Conservation (phyloP, 2,113 vertebrate genomes). For the Illadopsis cleaveri region DNA sequence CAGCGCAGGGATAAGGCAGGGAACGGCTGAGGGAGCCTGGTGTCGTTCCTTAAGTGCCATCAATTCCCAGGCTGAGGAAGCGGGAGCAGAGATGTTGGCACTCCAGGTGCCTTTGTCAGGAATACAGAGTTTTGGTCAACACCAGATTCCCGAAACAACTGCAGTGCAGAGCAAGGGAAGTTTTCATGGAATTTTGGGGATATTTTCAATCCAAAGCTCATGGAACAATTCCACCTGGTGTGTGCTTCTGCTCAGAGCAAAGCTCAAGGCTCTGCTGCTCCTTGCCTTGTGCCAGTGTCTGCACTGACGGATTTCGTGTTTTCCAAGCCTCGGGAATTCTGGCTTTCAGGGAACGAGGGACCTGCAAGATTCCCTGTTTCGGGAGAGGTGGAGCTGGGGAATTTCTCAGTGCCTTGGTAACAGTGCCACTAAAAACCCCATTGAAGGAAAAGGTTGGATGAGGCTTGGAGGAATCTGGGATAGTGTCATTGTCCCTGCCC, state of each 20-base stretch:
- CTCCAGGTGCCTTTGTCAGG: neutral
- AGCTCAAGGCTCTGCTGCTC: neutral
- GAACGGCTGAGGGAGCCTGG: neutral
- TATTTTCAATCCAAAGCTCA: neutral
- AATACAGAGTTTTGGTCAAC: neutral
- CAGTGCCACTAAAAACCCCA: neutral
- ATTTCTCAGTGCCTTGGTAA: neutral
- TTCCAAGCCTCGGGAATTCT: neutral
- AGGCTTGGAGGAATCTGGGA: neutral
- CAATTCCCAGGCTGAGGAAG: neutral
- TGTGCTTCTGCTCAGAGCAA: no score
- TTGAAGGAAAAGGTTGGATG: neutral
- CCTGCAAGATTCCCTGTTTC: neutral
- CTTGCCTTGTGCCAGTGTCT: rapidly evolving
- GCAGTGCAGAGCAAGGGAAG: neutral
- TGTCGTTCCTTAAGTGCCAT: rapidly evolving
- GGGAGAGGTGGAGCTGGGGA: neutral
- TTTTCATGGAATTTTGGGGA: neutral
- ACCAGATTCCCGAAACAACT: neutral
- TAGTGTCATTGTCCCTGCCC: neutral
- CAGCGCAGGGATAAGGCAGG: no score
- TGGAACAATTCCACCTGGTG: rapidly evolving
- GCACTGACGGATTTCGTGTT: neutral
- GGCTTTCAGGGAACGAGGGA: neutral
- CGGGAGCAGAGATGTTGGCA: neutral